Evolutionary conservation across 2,888 invertebrate species (phyloP).

Genomic region (Rotaria magnacalcarata): DNA sequence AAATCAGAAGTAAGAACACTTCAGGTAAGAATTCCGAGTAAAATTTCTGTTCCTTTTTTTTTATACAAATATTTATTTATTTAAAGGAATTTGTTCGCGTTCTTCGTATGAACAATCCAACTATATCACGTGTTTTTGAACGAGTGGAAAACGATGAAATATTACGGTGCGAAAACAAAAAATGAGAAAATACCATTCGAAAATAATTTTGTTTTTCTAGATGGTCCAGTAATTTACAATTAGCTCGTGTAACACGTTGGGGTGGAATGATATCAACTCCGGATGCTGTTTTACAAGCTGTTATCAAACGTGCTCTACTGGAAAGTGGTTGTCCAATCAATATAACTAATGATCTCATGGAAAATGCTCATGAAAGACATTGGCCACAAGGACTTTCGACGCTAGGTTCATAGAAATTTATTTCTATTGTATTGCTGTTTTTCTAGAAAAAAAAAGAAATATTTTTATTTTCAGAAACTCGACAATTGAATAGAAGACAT

Average conservation of each 20-base stretch:
- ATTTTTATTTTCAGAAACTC: conserved; percentile 69
- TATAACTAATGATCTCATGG: conserved; percentile 88
- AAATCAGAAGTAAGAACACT: conserved; percentile 79
- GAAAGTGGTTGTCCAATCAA: conserved; percentile 90
- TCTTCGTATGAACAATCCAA: conserved; percentile 82
- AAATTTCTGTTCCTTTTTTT: not conserved
- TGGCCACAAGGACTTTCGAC: conserved; percentile 88
- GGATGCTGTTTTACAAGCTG: conserved; percentile 79
- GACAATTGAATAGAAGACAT: conserved; percentile 83
- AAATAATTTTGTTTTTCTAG: conserved; percentile 47
- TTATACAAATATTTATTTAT: conserved; percentile 39
- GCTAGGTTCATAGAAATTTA: not conserved
- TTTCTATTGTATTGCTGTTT: not conserved
- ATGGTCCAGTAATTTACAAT: conserved; percentile 55
- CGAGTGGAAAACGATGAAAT: conserved; percentile 89
- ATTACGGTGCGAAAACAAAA: conserved; percentile 59
- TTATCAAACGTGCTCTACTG: conserved; percentile 83
- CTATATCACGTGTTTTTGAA: conserved; percentile 83
- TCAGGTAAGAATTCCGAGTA: conserved; percentile 66
- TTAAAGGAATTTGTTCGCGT: conserved; percentile 81
- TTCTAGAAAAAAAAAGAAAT: too few relatives aligned
- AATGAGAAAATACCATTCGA: not conserved
- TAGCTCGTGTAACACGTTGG: conserved; percentile 80
- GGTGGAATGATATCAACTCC: conserved; percentile 98
- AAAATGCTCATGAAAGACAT: conserved; percentile 87